phyloP scores from a whole-genome alignment of 2,113 vertebrate species.

The Hippocampus barbouri region DNA sequence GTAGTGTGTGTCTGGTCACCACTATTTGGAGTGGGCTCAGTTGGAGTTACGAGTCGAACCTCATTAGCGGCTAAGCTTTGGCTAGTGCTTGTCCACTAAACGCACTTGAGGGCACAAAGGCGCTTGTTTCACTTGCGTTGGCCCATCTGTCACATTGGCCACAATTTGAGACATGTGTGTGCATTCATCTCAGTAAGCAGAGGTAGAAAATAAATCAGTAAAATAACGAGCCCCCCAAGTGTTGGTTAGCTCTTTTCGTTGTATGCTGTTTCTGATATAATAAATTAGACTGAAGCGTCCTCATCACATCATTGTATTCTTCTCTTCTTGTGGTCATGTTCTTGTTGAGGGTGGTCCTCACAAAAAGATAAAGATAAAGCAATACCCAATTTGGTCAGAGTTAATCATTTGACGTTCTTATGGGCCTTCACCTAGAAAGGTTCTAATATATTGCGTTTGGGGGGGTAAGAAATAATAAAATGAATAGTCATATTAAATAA shows the following conservation, averaged over 20 bases:
- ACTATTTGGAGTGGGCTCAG: constrained; percentile 53
- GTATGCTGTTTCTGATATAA: neutral
- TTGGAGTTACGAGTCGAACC: constrained; percentile 51
- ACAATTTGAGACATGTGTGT: constrained; percentile 28
- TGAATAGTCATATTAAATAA: neutral
- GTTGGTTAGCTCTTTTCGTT: neutral
- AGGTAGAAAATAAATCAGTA: neutral
- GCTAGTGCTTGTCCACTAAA: constrained; percentile 49
- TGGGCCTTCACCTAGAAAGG: neutral
- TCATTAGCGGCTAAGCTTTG: constrained; percentile 65
- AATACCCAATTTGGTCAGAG: neutral
- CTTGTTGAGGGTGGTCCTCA: neutral
- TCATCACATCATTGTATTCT: neutral
- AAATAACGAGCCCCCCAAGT: neutral
- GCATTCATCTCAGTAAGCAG: neutral
- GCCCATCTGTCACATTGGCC: constrained; percentile 59
- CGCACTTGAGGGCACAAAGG: constrained; percentile 56
- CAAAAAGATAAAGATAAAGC: neutral
- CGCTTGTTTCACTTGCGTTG: constrained; percentile 59
- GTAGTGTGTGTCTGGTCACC: constrained; percentile 30
- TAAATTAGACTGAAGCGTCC: neutral
- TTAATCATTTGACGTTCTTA: neutral
- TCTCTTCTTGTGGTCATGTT: neutral
- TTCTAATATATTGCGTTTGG: neutral
- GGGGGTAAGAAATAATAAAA: too few relatives aligned